Base-by-base conservation (phyloP, 2,113 vertebrate genomes). In the Sturnira hondurensis region DNA sequence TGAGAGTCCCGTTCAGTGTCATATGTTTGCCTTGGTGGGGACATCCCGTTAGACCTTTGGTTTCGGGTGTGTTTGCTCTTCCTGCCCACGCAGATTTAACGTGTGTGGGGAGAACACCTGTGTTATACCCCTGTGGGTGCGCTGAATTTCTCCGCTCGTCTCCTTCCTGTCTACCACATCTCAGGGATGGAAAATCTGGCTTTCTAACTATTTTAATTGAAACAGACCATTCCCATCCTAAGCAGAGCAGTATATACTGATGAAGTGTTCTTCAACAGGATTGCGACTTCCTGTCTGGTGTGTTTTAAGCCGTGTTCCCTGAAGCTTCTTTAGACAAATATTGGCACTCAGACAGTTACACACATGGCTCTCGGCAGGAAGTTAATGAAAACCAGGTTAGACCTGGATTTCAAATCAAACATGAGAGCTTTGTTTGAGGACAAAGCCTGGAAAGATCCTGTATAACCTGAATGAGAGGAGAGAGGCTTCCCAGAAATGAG, bases 381-480 rank as follows among this genome's bases (percentile, higher is more conserved):
- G 84, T 58, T 83, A 47, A 76, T 86, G 50, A 70, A 95, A 95
- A 92, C 68, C n/a, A 94, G 71, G 65, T 73, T 73, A 80, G 56
- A 84, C 38, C 50, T 76, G 41, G 81, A 41, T 89, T 96, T 96
- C 65, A 67, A 85, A 88, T 92, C 38, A 76, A 80, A 84, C 70
- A 74, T 61, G 28, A 43, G 33, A 70, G 28, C 15, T 84, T 91
- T 86, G 54, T 86, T 83, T 96, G 36, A 56, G 50, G 61, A 83
- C 33, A 38, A 43, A 86, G n/a, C 26, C 70, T 89, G 38, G 50
- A 52, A 92, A 81, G 65, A 38, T 22, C 41, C 31, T 52, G 2
- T 71, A 2, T 36, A 63, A 11, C 52, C 71, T 78, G 71, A 82
- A 28, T 16, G 61, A 94, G 61, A 73, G 83, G 41, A 77, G 31